Base-by-base conservation (phyloP, 2,797 vertebrate species). In the Micromesistius poutassou region DNA sequence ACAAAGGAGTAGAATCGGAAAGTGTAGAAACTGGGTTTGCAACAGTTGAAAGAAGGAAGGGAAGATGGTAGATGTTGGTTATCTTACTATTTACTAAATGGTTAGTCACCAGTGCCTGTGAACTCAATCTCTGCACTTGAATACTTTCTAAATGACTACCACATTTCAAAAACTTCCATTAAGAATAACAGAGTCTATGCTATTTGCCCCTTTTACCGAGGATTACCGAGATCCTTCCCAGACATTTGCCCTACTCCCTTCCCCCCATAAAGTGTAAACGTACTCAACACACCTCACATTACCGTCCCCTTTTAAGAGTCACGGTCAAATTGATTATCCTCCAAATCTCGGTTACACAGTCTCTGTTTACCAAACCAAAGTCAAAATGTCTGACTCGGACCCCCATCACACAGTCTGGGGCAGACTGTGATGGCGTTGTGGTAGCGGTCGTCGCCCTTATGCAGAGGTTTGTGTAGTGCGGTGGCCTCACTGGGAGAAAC, bases 311-410 rank as follows among this genome's bases (percentile, higher is more conserved):
- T 68, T 28, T 28, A 68, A 68, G 83, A 10, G 77, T 88, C 85
- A 89, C 3, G 79, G 84, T 89, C 73, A 83, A 90, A 91, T 87
- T 19, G 70, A 87, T 92, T 89, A 87, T 88, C 80, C 74, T 78
- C 75, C 83, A 81, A 81, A 81, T 87, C 83, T 84, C 74, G 5
- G 78, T 81, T 89, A 81, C 83, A 79, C 76, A 55, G 78, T 77
- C 77, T 77, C 72, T 75, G 80, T 86, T 89, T 82, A 82, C 9
- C 1, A 82, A 88, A 62, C 84, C 86, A 82, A 80, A 82, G 78
- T 86, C 79, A 85, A 85, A 81, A 75, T 79, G 82, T 85, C 78
- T 78, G 81, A 78, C 74, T 66, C 74, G 9, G 13, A 80, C 82
- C 75, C 50, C 79, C 79, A 36, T 84, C 77, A 78, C 16, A 72